A percentile compares a stretch with the other conserved stretches of the same genome.
phyloP scores from a whole-genome alignment of 2,797 vertebrate species.

The Catamblyrhynchus diadema region DNA sequence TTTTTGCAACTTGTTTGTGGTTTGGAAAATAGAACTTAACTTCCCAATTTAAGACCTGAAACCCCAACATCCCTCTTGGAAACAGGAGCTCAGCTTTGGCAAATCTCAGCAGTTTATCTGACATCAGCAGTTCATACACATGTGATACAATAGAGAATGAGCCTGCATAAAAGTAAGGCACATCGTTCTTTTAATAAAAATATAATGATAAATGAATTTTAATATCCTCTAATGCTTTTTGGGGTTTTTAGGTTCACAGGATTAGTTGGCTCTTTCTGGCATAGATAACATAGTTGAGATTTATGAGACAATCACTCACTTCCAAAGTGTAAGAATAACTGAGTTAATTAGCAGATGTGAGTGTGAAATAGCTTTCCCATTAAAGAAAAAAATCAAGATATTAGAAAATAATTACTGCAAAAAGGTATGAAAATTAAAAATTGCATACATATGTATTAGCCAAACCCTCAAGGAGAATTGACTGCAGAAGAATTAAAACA shows the following conservation, averaged over 20 bases:
- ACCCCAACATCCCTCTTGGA: neutral
- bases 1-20: neutral
- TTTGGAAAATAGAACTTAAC: neutral
- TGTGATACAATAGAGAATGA: neutral
- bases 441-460: neutral
- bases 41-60: neutral
- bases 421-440: neutral
- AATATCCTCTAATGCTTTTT: neutral
- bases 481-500: neutral
- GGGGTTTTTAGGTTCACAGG: neutral
- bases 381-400: neutral
- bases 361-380: neutral
- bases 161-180: neutral
- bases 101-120: neutral
- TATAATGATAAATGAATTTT: neutral
- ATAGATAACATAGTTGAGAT: neutral
- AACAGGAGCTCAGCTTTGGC: neutral
- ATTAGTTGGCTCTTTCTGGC: neutral
- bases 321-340: constrained; percentile 28
- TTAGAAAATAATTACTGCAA: neutral
- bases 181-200: neutral
- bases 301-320: constrained; percentile 7
- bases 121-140: neutral
- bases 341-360: constrained; percentile 42
- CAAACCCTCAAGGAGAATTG: neutral